Conservation (phyloP, 1,140 invertebrate genomes). For the Drosophila nasuta region DNA sequence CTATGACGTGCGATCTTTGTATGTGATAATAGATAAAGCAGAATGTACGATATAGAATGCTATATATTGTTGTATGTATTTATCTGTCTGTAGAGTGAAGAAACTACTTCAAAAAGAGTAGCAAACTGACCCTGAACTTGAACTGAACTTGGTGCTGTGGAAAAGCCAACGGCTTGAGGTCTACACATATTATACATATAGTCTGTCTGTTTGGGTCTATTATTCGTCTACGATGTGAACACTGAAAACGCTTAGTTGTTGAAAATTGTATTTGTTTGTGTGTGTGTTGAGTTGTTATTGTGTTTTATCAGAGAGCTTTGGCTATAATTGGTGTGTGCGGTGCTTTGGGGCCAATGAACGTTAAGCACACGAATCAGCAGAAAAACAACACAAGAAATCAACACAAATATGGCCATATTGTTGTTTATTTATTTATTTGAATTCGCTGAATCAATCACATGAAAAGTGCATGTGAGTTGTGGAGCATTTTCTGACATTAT, state of each 20-base stretch:
- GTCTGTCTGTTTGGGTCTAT: constrained; percentile 26
- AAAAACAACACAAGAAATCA: constrained; percentile 44
- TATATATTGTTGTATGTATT: not conserved
- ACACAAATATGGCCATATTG: constrained; percentile 26
- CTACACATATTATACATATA: not conserved
- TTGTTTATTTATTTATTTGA: constrained; percentile 65
- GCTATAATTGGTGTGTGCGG: constrained; percentile 44
- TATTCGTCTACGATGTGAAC: constrained; percentile 46
- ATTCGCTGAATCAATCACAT: constrained; percentile 72
- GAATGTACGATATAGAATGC: not conserved
- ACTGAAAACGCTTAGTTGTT: constrained; percentile 68
- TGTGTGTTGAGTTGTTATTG: constrained; percentile 25
- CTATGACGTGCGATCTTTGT: constrained; percentile 38
- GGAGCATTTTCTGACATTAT: constrained; percentile 6
- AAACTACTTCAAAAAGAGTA: constrained; percentile 32
- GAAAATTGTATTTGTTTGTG: constrained; percentile 52
- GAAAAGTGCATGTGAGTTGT: constrained; percentile 59
- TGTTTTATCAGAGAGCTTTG: constrained; percentile 64
- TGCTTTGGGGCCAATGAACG: constrained; percentile 71
- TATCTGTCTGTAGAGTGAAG: constrained; percentile 15
- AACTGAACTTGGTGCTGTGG: constrained; percentile 68
- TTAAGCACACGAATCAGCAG: constrained; percentile 73
- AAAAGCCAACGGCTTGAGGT: constrained; percentile 66
- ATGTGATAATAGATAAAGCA: constrained; percentile 11
- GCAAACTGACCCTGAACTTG: constrained; percentile 74